Evolutionary conservation across 1,140 invertebrate genomes (phyloP).

Genomic region (Chelonus insularis): DNA sequence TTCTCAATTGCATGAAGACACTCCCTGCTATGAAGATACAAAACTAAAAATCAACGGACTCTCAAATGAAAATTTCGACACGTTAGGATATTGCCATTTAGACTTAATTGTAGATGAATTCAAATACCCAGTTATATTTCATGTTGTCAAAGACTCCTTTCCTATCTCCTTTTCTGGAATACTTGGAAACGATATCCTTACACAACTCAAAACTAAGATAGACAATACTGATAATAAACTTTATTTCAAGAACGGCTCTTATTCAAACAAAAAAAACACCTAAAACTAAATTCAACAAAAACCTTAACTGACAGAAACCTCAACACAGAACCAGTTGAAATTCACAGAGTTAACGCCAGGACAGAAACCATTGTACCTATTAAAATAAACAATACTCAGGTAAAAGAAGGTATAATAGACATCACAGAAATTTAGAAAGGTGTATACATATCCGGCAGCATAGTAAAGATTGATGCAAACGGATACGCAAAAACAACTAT

Average conservation of each 20-base stretch:
- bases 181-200: background rate
- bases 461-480: background rate
- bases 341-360: background rate
- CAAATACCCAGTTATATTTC: slow-evolving; percentile 6
- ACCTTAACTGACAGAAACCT: too few species aligned
- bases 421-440: background rate
- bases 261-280: too few species aligned
- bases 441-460: background rate
- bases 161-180: slow-evolving; percentile 14
- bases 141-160: slow-evolving; percentile 24
- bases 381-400: background rate
- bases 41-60: slow-evolving; percentile 24
- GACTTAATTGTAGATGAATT: background rate
- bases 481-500: background rate
- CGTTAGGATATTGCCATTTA: slow-evolving; percentile 4
- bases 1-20: background rate
- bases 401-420: background rate
- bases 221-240: background rate
- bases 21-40: slow-evolving; percentile 14
- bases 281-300: background rate
- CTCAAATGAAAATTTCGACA: background rate
- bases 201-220: background rate
- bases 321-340: too few species aligned
- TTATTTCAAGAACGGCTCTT: too few species aligned
- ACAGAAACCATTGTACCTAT: background rate